A percentile compares a stretch with the other conserved stretches of the same genome.
phyloP scores from a whole-genome alignment of 2,797 vertebrate genomes.

The Cyclura pinguis region DNA sequence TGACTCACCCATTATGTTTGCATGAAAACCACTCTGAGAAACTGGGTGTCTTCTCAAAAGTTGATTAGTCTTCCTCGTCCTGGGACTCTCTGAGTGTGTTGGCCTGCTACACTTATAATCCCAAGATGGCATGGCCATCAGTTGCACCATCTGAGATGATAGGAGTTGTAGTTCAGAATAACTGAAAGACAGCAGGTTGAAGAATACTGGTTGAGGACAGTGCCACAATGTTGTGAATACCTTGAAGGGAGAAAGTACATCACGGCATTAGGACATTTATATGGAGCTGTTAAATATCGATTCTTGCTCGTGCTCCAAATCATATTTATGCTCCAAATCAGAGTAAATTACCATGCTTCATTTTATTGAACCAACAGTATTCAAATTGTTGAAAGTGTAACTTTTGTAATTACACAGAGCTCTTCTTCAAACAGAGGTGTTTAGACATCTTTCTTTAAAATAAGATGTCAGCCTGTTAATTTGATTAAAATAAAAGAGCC shows the following conservation, averaged over 20 bases:
- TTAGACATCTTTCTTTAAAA: neutral
- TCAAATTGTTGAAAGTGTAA: neutral
- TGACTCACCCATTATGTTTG: neutral
- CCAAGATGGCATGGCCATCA: neutral
- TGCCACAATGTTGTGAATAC: neutral
- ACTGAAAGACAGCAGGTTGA: neutral
- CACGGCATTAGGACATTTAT: constrained; percentile 2
- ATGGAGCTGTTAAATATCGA: neutral
- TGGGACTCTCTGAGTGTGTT: neutral
- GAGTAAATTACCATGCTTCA: neutral
- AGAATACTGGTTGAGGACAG: neutral
- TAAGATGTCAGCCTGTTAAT: neutral
- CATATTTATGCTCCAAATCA: neutral
- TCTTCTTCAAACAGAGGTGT: neutral
- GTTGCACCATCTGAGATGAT: neutral
- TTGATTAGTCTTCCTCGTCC: neutral
- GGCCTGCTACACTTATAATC: neutral
- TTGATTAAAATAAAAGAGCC: neutral
- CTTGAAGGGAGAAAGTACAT: accelerated
- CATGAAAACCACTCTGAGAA: neutral
- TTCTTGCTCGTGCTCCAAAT: neutral
- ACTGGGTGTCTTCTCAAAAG: constrained; percentile 33
- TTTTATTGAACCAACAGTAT: neutral
- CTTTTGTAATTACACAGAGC: neutral
- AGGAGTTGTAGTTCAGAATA: neutral